Percentiles rank a stretch among this genome's conserved stretches.
These are phyloP conservation scores for Chascanopsetta lugubris DNA, from an alignment of 2,113 vertebrate species.

Conservation along the genomic window DNA sequence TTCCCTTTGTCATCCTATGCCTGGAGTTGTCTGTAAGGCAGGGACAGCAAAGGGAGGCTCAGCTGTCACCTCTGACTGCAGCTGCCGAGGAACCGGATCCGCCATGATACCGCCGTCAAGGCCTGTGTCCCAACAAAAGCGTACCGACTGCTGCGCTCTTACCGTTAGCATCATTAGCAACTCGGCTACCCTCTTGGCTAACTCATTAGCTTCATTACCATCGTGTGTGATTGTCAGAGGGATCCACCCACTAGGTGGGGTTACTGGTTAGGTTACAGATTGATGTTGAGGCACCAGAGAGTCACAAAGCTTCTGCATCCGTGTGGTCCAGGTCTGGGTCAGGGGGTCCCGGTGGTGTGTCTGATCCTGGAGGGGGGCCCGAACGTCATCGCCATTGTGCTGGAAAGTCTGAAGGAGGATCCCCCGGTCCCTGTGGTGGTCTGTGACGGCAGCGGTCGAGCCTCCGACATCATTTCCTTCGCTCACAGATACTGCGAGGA, in stretches of 20 bases:
- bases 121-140: no score
- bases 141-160: no score
- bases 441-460: conserved; percentile 93
- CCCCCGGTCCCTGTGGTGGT: conserved; percentile 94
- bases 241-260: no score
- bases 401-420: conserved; percentile 93
- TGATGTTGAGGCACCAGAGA: no score
- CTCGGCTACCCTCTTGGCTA: no score
- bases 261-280: no score
- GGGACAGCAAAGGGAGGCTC: conserved; percentile 95
- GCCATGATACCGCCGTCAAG: not conserved
- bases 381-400: conserved; percentile 90
- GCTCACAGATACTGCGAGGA: conserved; percentile 94
- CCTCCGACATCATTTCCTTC: conserved; percentile 93
- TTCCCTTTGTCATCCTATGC: conserved; percentile 99
- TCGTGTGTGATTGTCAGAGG: no score
- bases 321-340: conserved; percentile 79
- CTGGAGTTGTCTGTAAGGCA: conserved; percentile 88
- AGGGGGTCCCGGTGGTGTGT: conserved; percentile 94
- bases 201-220: not conserved
- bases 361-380: conserved; percentile 96
- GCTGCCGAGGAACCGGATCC: not conserved
- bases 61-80: conserved; percentile 82
- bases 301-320: no score
- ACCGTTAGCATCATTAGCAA: no score